Evolutionary conservation across 1,140 invertebrate species (phyloP).

Genomic region (Drosophila gunungcola): DNA sequence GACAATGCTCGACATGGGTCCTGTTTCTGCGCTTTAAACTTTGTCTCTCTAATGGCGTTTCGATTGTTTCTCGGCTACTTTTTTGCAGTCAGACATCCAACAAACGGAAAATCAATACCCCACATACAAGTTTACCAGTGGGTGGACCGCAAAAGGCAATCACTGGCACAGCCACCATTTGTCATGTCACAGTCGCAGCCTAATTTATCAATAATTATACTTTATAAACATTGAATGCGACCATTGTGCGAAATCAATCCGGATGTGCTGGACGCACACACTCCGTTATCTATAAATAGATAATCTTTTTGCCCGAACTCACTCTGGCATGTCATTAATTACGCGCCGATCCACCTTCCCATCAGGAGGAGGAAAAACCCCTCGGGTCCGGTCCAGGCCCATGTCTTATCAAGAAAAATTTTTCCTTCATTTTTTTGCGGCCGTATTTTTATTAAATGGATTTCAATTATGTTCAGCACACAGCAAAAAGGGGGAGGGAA

Average conservation of each 20-base stretch:
- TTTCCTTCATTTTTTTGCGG: slow-evolving; percentile 53
- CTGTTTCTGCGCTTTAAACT: slow-evolving; percentile 63
- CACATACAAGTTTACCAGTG: neutral
- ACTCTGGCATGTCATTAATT: slow-evolving; percentile 71
- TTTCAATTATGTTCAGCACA: slow-evolving; percentile 77
- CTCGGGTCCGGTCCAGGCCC: slow-evolving; percentile 3
- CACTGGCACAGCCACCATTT: slow-evolving; percentile 66
- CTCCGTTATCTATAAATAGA: slow-evolving; percentile 73
- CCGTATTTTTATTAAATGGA: slow-evolving; percentile 81
- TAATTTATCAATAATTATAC: slow-evolving; percentile 75
- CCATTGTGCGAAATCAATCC: slow-evolving; percentile 66
- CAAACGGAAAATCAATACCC: slow-evolving; percentile 54
- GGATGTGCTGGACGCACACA: slow-evolving; percentile 28
- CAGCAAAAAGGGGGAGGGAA: slow-evolving; percentile 8
- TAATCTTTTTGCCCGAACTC: slow-evolving; percentile 71
- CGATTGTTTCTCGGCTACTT: slow-evolving; percentile 56
- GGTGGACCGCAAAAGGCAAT: slow-evolving; percentile 57
- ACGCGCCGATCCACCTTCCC: slow-evolving; percentile 28
- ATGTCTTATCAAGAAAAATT: slow-evolving; percentile 47
- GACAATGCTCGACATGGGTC: slow-evolving; percentile 53
- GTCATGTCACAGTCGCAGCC: slow-evolving; percentile 61
- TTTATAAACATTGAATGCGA: slow-evolving; percentile 73
- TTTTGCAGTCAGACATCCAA: slow-evolving; percentile 24
- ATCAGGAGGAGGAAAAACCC: neutral
- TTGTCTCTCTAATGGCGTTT: slow-evolving; percentile 68